Evolutionary conservation across 2,113 vertebrate genomes (phyloP), one percentile per base, ranked within the genome.

Genomic region (Trichomycterus rosablanca): DNA sequence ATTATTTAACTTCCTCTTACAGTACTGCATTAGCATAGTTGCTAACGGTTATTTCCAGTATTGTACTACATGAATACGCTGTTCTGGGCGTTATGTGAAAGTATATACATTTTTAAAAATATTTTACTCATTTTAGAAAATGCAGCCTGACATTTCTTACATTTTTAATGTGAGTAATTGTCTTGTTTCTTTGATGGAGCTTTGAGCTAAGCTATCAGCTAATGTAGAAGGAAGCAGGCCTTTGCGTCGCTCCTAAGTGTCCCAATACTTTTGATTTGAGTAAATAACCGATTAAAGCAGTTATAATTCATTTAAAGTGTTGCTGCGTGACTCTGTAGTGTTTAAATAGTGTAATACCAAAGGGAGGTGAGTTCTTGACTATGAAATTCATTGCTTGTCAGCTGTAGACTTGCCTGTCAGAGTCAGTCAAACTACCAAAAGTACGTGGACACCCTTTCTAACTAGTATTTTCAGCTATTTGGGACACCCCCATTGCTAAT

Each of bases 21-120:
- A 37, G 43, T 3, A 14, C 23, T 51, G 34, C 56, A 22, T 20
- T 59, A 59, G 42, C 56, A 10, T 44, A 0, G 12, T n/a, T 45
- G 56, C 56, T 59, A 59, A 45, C 9, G 12, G 26, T 34, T 34
- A 5, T 5, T 32, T 16, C 55, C 19, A 40, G n/a, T n/a, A n/a
- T n/a, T n/a, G n/a, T n/a, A n/a, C n/a, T n/a, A n/a, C 18, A 59
- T 45, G 18, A n/a, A 22, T 4, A 20, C 42, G 2, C 7, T 14
- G 11, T 4, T 10, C 34, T 10, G 7, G 7, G 18, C 3, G 14
- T 12, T n/a, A 3, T 20, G 1, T 5, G 5, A 40, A n/a, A 5
- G 11, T 14, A n/a, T 11, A n/a, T 5, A 6, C 14, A n/a, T 39
- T 39, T 14, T 3, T 39, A 12, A 12, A 3, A 3, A 10, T 11